Evolutionary conservation across 2,113 vertebrate species (phyloP).

Genomic region (Terrapene triunguis): DNA sequence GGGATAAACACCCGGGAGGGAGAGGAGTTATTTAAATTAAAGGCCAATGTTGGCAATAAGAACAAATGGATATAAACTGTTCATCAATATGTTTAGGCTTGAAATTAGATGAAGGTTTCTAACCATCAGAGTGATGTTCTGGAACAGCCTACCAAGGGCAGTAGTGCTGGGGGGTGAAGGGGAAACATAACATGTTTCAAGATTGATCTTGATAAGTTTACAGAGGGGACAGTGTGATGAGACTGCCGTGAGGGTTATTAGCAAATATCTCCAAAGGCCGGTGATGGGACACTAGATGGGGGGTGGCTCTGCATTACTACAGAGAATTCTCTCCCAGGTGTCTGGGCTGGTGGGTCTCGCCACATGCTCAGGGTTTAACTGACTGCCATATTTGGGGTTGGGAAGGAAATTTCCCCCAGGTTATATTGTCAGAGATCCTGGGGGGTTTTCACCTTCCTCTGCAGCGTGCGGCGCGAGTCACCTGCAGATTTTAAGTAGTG

Average conservation of each 20-base stretch:
- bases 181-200: neutral
- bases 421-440: neutral
- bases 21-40: too few relatives aligned
- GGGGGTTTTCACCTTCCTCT: neutral
- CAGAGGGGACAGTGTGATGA: neutral
- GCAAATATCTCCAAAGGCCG: neutral
- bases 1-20: too few relatives aligned
- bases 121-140: too few relatives aligned
- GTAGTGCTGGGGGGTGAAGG: neutral
- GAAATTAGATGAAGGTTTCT: too few relatives aligned
- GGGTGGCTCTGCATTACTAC: neutral
- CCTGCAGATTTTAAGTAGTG: neutral
- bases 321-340: neutral
- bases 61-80: too few relatives aligned
- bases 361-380: neutral
- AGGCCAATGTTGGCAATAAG: too few relatives aligned
- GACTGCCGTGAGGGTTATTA: neutral
- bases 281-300: neutral
- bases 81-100: too few relatives aligned
- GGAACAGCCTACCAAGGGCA: neutral
- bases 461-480: neutral
- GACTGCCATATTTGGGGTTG: neutral
- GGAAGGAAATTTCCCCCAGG: neutral
- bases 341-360: neutral
- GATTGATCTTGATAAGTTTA: neutral